phyloP scores from a whole-genome alignment of 2,797 vertebrate species.

The Lutjanus campechanus region DNA sequence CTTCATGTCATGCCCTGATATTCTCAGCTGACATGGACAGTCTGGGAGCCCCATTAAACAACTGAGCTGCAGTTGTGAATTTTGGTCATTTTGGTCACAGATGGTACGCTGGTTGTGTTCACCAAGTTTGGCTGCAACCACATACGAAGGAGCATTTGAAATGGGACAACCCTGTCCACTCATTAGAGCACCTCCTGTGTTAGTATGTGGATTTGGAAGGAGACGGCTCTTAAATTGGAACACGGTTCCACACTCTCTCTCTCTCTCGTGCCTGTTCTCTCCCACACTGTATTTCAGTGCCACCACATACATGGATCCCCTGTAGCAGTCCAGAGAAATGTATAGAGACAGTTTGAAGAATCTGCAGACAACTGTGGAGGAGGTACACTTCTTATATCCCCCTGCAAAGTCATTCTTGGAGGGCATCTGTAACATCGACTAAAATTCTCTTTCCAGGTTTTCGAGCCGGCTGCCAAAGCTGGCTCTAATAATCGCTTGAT shows the following conservation, averaged over 20 bases:
- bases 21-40: background rate
- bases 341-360: slow-evolving; percentile 29
- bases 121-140: background rate
- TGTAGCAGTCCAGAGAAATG: slow-evolving; percentile 10
- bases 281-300: slow-evolving; percentile 9
- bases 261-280: background rate
- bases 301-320: background rate
- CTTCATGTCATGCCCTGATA: background rate
- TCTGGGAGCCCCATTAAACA: slow-evolving; percentile 4
- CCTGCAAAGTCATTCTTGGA: slow-evolving; percentile 62
- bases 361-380: slow-evolving; percentile 31
- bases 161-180: background rate
- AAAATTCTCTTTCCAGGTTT: slow-evolving; percentile 52
- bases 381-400: slow-evolving; percentile 36
- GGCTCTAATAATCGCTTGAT: slow-evolving; percentile 68
- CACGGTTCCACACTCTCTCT: background rate
- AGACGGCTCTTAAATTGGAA: slow-evolving; percentile 8
- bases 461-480: slow-evolving; percentile 58
- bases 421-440: slow-evolving; percentile 51
- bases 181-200: background rate
- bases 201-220: background rate
- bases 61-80: background rate
- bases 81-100: slow-evolving; percentile 8
- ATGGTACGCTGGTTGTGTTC: background rate
- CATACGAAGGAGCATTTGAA: background rate